Base-by-base conservation (phyloP, 2,888 invertebrate species). In the Antitype chi region DNA sequence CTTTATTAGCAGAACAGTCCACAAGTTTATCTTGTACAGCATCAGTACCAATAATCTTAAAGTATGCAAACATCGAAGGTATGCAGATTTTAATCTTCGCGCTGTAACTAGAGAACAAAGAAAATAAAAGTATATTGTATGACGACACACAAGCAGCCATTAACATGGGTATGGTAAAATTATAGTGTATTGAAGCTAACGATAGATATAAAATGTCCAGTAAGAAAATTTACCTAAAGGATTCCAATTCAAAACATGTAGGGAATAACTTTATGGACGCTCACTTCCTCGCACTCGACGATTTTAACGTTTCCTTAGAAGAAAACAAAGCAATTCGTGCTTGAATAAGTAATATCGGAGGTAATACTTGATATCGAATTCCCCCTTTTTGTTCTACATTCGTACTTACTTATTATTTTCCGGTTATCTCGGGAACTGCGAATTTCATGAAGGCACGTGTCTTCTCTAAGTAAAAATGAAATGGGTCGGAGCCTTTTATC, bases 301-400 rank as follows among this genome's bases (percentile, higher is more conserved):
- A 87, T 86, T 89, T 86, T 78, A 85, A 85, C 81, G 87, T 88
- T 89, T 89, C 82, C 74, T 85, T 86, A 68, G 79, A 87, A 82
- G 91, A 90, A 91, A 92, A 92, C 90, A 91, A 89, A 89, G 86
- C 89, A 80, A 91, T 91, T 92, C 87, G 62, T 85, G 82, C 84
- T 86, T 84, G 88, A 90, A 88, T 91, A 88, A 89, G 89, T 89
- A 90, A 91, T 89, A 90, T 89, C 81, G 74, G 73, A 90, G 88
- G 88, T 90, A 90, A 88, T 90, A 89, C 84, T 89, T 88, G 88
- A 90, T 91, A 92, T 91, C 86, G 85, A 88, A 89, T 89, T 85
- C 80, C 69, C 81, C 77, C 87, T 85, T 79, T 70, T 74, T 85
- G 80, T 86, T 83, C 77, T 70, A 79, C 82, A 87, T 88, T 87